These are phyloP conservation scores for Muscicapa striata DNA, from an alignment of 2,797 vertebrate species.

Conservation along the genomic window DNA sequence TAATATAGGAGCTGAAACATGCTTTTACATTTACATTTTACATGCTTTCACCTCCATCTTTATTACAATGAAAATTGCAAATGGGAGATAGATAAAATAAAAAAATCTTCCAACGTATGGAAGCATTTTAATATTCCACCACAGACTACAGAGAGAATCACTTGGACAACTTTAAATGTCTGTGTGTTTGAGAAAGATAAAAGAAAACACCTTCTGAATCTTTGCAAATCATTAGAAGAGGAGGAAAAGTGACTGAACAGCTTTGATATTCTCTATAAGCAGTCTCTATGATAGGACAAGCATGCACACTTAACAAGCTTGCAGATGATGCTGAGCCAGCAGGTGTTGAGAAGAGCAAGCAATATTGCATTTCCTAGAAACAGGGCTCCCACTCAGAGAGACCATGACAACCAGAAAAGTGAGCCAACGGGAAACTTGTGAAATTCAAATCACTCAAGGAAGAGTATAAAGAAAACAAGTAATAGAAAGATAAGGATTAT, in stretches of 20 bases:
- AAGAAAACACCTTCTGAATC: neutral
- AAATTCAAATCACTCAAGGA: neutral
- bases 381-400: neutral
- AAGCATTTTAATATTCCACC: neutral
- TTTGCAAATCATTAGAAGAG: neutral
- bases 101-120: neutral
- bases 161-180: neutral
- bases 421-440: neutral
- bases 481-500: neutral
- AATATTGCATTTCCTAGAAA: neutral
- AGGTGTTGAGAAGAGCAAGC: neutral
- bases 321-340: neutral
- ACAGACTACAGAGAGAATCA: neutral
- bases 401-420: neutral
- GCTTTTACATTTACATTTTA: neutral
- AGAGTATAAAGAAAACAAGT: neutral
- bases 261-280: neutral
- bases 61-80: neutral
- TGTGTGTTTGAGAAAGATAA: neutral
- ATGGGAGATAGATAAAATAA: neutral
- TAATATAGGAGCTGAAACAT: neutral
- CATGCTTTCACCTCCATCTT: neutral
- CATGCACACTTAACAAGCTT: fast-evolving
- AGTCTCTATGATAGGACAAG: neutral
- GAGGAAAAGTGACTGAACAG: neutral